Percentiles rank a stretch among this genome's conserved stretches.
These are phyloP conservation scores for Pyrocoelia pectoralis DNA, from an alignment of 2,888 invertebrate genomes.

Conservation along the genomic window DNA sequence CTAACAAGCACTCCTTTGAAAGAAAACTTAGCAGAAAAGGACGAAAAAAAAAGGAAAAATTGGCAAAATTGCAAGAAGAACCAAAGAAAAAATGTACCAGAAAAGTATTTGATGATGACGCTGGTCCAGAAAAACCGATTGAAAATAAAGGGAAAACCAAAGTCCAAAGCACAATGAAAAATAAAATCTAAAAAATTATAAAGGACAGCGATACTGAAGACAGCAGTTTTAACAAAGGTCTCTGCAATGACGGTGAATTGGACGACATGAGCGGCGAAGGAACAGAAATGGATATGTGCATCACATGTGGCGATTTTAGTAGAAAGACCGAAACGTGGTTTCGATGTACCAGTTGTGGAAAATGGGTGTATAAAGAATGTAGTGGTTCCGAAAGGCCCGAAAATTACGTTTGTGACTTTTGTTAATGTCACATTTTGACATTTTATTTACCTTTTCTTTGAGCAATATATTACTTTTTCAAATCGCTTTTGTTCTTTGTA, in stretches of 20 bases:
- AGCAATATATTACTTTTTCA: no score
- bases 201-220: conserved; percentile 5
- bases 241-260: conserved; percentile 11
- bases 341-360: conserved; percentile 10
- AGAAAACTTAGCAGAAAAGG: conserved; percentile 4
- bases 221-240: conserved; percentile 4
- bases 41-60: conserved; percentile 15
- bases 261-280: conserved; percentile 10
- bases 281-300: no score
- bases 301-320: no score
- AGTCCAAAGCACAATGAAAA: not conserved
- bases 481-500: no score
- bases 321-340: conserved; percentile 14
- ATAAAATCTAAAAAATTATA: not conserved
- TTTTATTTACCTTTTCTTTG: no score
- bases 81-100: conserved; percentile 11
- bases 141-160: not conserved
- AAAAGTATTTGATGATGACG: not conserved
- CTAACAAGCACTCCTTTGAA: conserved; percentile 1
- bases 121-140: not conserved
- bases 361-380: conserved; percentile 14
- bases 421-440: no score
- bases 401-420: conserved; percentile 2
- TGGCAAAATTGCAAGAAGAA: conserved; percentile 7
- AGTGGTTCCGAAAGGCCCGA: conserved; percentile 8